Percentiles rank a stretch among this genome's conserved stretches.
These are phyloP conservation scores for Hartigia nigra DNA, from an alignment of 2,888 invertebrate genomes.

Conservation along the genomic window DNA sequence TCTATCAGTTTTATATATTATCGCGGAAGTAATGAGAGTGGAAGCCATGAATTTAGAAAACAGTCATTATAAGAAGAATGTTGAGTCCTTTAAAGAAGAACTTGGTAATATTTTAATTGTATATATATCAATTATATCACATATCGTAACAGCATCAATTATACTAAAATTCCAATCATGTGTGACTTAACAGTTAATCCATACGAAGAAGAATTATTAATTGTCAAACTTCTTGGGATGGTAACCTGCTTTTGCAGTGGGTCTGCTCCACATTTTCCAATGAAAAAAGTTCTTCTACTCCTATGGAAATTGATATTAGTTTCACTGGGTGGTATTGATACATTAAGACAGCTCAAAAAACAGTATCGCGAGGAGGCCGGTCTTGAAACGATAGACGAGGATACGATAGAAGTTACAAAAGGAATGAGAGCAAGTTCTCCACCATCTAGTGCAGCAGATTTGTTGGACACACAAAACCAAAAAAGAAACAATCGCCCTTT, in stretches of 20 bases:
- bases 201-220: slow-evolving; percentile 83
- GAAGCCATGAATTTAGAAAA: slow-evolving; percentile 67
- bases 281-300: slow-evolving; percentile 95
- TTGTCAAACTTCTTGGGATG: slow-evolving; percentile 93
- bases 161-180: slow-evolving; percentile 7
- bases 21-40: slow-evolving; percentile 92
- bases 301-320: slow-evolving; percentile 96
- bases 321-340: slow-evolving; percentile 90
- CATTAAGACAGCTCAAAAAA: slow-evolving; percentile 81
- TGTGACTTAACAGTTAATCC: slow-evolving; percentile 64
- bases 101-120: slow-evolving; percentile 62
- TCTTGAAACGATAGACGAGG: slow-evolving; percentile 85
- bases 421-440: slow-evolving; percentile 96
- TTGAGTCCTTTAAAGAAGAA: slow-evolving; percentile 73
- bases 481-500: slow-evolving; percentile 79
- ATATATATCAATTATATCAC: slow-evolving; percentile 18
- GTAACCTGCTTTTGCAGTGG: slow-evolving; percentile 97
- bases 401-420: slow-evolving; percentile 93
- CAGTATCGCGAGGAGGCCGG: slow-evolving; percentile 77
- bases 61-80: slow-evolving; percentile 68
- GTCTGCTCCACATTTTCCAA: slow-evolving; percentile 96
- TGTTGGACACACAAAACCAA: slow-evolving; percentile 87
- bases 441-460: slow-evolving; percentile 91
- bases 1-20: slow-evolving; percentile 91
- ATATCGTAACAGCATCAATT: not conserved